Evolutionary conservation across 1,140 invertebrate species (phyloP), one percentile per base, ranked within the genome.

Genomic region (Zaprionus taronus): DNA sequence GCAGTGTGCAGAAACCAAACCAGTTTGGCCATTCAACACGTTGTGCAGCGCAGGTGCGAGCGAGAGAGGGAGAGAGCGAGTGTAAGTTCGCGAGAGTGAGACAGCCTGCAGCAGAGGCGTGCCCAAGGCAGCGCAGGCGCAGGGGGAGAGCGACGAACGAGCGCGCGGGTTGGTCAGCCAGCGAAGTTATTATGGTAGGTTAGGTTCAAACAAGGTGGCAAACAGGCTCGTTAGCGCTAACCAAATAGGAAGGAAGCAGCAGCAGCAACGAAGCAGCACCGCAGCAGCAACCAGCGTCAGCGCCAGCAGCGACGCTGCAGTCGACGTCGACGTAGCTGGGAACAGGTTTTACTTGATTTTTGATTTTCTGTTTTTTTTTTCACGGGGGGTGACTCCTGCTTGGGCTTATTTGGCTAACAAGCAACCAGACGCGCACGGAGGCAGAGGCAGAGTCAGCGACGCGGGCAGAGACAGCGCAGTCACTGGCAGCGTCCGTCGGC

Each of bases 191-290:
- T 92, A 92, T 77, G 89, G 91, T 92, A 92, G 91, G 91, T 92
- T 92, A 92, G 87, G 91, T 91, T 84, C 82, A 90, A 90, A 90
- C 85, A 90, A 90, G 85, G 81, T 90, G 85, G 86, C 81, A 90
- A 90, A 85, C 85, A 78, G 85, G 85, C 85, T 90, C 85, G 79
- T 89, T 90, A 89, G 80, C 77, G 77, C 77, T 90, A 89, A 90
- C 85, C 85, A 90, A 85, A 81, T 77, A 90, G 85, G 85, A 90
- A 90, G 85, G 85, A 79, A 91, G 83, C 79, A 72, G 68, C 51
- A 34, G 31, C 69, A 26, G 12, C n/a, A 70, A 22, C 47, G 53
- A 34, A 34, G 31, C 31, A 34, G 31, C 31, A 34, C 31, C 9
- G 41, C 41, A 57, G 77, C 69, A 58, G 58, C 61, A 34, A 24